Evolutionary conservation across 2,888 invertebrate species (phyloP), one percentile per base, ranked within the genome.

Genomic region (Hirtodrosophila trivittata): DNA sequence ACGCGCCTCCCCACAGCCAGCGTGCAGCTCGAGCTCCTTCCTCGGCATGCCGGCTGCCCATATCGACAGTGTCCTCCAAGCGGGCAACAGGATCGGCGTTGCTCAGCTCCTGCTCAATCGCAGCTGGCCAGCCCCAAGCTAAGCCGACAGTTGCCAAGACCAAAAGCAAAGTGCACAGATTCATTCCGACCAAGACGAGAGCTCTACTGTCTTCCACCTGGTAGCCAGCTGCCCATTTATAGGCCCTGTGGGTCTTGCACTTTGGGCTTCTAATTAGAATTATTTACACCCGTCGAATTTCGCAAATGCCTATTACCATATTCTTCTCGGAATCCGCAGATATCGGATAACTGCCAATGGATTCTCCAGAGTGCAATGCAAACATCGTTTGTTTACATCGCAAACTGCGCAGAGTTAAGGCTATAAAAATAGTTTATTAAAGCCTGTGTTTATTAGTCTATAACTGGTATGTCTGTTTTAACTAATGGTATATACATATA

Each of bases 21-120:
- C 81, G 84, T 5, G 56, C 32, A 3, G 65, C 38, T 1, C 80
- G 62, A 3, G 16, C 42, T 3, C 66, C 82, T 16, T 41, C 58
- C 7, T 37, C 66, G 0, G 65, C 56, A n/a, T 86, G 75, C 13
- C 52, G 51, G 1, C 35, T 60, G 42, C 72, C 88, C 33, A 58
- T 32, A 42, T 81, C 78, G 2, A 65, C 71, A 7, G 60, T 38
- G 35, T 83, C 86, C 10, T 45, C 10, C n/a, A 83, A 18, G 4
- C 21, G 50, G 12, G 39, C 21, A 2, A 35, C 26, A 3, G 39
- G 4, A 6, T 32, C 71, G 21, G 10, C 25, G 1, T 10, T 51
- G 18, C 2, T 41, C 28, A 35, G 13, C 5, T 28, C 4, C 16
- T 42, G 35, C 3, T 49, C 63, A 65, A 18, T 32, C 1, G 39